phyloP scores from a whole-genome alignment of 2,888 invertebrate genomes.

The Rhagophthalmus giganteus region DNA sequence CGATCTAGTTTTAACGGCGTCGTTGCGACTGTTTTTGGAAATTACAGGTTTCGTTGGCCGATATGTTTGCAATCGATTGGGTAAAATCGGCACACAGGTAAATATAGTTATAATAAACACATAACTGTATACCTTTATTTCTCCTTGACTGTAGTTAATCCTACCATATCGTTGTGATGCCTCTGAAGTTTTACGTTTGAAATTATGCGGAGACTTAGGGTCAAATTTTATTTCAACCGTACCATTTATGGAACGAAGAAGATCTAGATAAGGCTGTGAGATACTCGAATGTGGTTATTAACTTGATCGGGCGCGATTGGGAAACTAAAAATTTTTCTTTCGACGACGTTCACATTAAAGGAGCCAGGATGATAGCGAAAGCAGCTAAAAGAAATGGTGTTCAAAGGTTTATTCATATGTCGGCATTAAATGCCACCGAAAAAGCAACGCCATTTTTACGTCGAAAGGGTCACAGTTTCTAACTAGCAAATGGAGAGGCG shows the following conservation, averaged over 20 bases:
- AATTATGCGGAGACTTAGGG: slow-evolving; percentile 92
- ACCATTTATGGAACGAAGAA: slow-evolving; percentile 80
- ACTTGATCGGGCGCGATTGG: slow-evolving; percentile 88
- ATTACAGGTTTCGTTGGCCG: slow-evolving; percentile 87
- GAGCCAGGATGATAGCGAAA: slow-evolving; percentile 81
- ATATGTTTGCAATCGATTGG: slow-evolving; percentile 86
- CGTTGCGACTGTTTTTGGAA: slow-evolving; percentile 98
- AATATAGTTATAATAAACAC: slow-evolving; percentile 7
- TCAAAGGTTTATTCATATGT: slow-evolving; percentile 89
- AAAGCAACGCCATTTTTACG: slow-evolving; percentile 68
- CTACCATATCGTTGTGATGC: slow-evolving; percentile 90
- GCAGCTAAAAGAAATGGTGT: slow-evolving; percentile 77
- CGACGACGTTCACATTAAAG: slow-evolving; percentile 84
- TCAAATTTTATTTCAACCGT: slow-evolving; percentile 89
- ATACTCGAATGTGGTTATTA: slow-evolving; percentile 96
- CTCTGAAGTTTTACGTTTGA: slow-evolving; percentile 76
- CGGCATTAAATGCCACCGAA: slow-evolving; percentile 78
- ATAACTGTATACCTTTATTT: not conserved
- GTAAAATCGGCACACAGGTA: slow-evolving; percentile 83
- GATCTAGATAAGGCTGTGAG: slow-evolving; percentile 82
- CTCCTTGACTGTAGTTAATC: slow-evolving; percentile 67
- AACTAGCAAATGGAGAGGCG: slow-evolving; percentile 80
- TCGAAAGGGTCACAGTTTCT: slow-evolving; percentile 77
- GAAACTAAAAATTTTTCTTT: slow-evolving; percentile 90
- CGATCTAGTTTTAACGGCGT: slow-evolving; percentile 95